phyloP scores from a whole-genome alignment of 37 sponge, comb jelly and placozoan species.

The Eunapius fragilis region DNA sequence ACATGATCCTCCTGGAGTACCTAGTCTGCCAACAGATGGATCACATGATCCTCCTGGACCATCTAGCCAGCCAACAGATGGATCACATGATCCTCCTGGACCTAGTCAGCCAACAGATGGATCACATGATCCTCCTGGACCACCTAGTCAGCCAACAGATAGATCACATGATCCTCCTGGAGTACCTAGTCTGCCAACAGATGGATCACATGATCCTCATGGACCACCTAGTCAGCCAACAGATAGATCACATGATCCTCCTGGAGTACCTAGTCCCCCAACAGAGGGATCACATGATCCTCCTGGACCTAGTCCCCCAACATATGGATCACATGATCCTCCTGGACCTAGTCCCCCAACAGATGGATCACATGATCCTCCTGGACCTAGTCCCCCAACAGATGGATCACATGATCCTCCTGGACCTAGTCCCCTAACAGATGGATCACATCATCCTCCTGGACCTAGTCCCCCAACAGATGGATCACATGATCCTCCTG shows the following conservation, averaged over 20 bases:
- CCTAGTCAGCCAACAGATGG: neutral
- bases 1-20: neutral
- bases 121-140: neutral
- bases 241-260: neutral
- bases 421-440: neutral
- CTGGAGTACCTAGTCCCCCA: neutral
- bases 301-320: neutral
- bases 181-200: no score
- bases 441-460: neutral
- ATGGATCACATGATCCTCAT: neutral
- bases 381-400: neutral
- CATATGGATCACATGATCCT: neutral
- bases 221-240: neutral
- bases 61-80: neutral
- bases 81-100: neutral
- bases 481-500: neutral
- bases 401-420: neutral
- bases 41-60: neutral
- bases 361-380: neutral
- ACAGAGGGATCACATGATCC: neutral
- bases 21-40: neutral
- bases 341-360: no score
- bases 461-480: neutral
- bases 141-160: neutral
- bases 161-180: neutral